Base-by-base conservation (phyloP, 2,888 invertebrate species). In the Hermaeophaga mercurialis region DNA sequence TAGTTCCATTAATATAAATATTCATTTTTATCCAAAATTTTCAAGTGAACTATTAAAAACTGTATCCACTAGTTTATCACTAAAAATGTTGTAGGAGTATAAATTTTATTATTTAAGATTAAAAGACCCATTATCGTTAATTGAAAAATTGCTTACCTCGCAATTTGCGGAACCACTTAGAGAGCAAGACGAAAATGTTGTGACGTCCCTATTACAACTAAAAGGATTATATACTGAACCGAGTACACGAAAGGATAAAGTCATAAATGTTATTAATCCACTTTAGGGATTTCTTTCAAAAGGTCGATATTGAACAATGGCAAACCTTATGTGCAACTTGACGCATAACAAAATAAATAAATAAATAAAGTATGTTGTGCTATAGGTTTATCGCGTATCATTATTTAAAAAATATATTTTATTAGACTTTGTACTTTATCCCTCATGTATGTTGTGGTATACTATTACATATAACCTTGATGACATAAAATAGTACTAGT, bases 201-300 rank as follows among this genome's bases (percentile, higher is more conserved):
- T 15, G 24, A 26, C 6, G 17, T 28, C 48, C 28, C 18, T 22
- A 24, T 18, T 26, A 14, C 17, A 48, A 48, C 48, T 48, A 39
- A 48, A 48, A 48, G 48, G 48, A 48, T 48, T 48, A 48, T 38
- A 4, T 6, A 8, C 36, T 47, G 15, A 19, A 34, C 26, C 17
- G 28, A 38, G 38, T 18, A 8, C 6, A 48, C n/a, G 6, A 9
- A 36, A 9, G 36, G 17, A 36, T 36, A 11, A 14, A 3, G 17
- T 6, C 11, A 15, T 36, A 36, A 12, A 7, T 5, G 15, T 17
- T 17, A 17, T 36, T 36, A 36, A 36, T 12, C 17, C 17, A 36
- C 36, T 36, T 36, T 15, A 36, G 12, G 17, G 36, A 36, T 36
- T 36, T 14, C 4, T 2, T 33, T 17, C 1, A 5, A 15, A 36